These are phyloP conservation scores for Drosophila lutescens DNA, from an alignment of 2,888 invertebrate species.

Conservation along the genomic window DNA sequence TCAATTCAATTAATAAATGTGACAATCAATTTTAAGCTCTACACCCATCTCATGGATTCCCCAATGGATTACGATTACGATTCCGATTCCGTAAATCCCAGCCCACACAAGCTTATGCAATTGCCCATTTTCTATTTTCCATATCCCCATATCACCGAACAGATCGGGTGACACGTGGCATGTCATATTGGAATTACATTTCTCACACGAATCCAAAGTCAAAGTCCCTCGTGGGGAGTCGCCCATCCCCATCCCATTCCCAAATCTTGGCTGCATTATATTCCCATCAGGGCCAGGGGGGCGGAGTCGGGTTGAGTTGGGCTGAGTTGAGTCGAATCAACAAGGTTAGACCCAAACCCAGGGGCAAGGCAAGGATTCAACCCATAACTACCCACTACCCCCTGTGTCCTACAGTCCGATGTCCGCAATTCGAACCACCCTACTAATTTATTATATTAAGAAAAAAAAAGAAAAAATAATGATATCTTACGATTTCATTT, in stretches of 20 bases:
- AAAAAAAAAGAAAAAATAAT: no score
- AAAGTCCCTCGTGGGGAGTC: conserved; percentile 22
- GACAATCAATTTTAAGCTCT: neutral
- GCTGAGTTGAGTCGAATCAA: conserved; percentile 24
- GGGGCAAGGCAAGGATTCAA: conserved; percentile 32
- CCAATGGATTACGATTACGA: neutral
- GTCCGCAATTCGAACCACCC: no score
- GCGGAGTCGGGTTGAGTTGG: conserved; percentile 14
- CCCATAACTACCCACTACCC: neutral
- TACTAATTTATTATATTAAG: no score
- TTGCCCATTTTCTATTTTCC: conserved; percentile 25
- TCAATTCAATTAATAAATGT: neutral
- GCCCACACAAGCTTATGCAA: conserved; percentile 27
- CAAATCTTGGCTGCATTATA: conserved; percentile 42
- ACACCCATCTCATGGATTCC: no score
- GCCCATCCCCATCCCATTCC: neutral
- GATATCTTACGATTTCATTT: no score
- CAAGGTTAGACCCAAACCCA: conserved; percentile 34
- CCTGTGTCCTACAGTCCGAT: no score
- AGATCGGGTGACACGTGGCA: conserved; percentile 44
- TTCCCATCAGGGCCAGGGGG: conserved; percentile 41
- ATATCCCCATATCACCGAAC: conserved; percentile 26
- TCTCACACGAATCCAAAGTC: conserved; percentile 46
- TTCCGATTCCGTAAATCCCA: neutral
- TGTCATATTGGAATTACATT: conserved; percentile 46